Base-by-base conservation (phyloP, 2,797 vertebrate genomes). In the Sebastes iracundus region DNA sequence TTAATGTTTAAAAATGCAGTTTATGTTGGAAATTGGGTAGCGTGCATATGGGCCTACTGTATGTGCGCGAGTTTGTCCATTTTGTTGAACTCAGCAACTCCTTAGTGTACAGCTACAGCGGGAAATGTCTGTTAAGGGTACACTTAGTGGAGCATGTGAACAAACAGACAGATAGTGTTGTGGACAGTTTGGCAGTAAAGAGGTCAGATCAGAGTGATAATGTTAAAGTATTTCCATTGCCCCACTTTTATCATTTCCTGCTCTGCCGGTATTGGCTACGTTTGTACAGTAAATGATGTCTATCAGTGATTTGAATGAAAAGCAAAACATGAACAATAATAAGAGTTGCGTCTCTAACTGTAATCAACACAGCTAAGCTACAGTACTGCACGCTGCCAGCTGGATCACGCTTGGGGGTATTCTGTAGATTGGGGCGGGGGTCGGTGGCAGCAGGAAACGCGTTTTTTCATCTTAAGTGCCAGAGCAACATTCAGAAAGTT, bases 391-490 rank as follows among this genome's bases (percentile, higher is more conserved):
- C 2, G 10, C 42, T 79, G 73, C 58, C 71, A 70, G 68, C 74
- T 69, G 59, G 49, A 75, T 67, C 33, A 49, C 0, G 58, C 9
- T 72, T 13, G 6, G 69, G 76, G 52, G 52, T 27, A 84, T 87
- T 88, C 75, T 89, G 64, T 28, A 61, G 61, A 69, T 82, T 71
- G 42, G 69, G 82, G 80, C 33, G 69, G 77, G 72, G 80, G 63
- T 69, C 70, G 22, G 78, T 55, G 42, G 70, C 74, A 42, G 79
- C 91, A 91, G 92, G 92, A 93, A 90, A 87, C 69, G 55, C 32
- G 58, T 87, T 91, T 91, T 85, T 92, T 92, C 78, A 86, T 88
- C 38, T 78, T 52, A 87, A 87, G 84, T 87, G 81, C 88, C 64
- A 86, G 68, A 86, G 88, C 81, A 93, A 90, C 84, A 83, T 42